Percentiles rank a stretch among this genome's conserved stretches.
These are phyloP conservation scores for Microplitis mediator DNA, from an alignment of 1,140 invertebrate species.

Conservation along the genomic window DNA sequence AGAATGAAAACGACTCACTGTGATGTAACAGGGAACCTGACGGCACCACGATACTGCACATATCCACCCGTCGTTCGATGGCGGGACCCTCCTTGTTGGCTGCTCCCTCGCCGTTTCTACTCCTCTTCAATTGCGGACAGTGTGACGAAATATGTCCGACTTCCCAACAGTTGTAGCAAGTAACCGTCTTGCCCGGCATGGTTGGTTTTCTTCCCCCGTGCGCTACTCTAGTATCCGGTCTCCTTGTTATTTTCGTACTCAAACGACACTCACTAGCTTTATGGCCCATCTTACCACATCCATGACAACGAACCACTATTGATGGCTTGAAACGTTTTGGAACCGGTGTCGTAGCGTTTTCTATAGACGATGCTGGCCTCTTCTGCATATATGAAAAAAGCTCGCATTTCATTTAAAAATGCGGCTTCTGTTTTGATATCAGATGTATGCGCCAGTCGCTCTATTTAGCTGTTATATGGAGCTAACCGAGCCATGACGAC, in stretches of 20 bases:
- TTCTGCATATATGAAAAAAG: not conserved
- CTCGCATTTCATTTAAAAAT: not conserved
- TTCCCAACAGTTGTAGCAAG: conserved; percentile 14
- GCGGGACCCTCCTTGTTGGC: not conserved
- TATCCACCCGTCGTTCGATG: not conserved
- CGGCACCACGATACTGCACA: not conserved
- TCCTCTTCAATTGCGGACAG: not conserved
- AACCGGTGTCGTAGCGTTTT: not conserved
- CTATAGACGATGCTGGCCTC: not conserved
- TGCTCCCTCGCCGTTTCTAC: not conserved
- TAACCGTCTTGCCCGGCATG: not conserved
- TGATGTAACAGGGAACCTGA: not conserved
- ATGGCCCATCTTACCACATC: conserved; percentile 6
- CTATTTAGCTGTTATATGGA: not conserved
- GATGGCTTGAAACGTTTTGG: not conserved
- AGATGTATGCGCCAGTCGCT: not conserved
- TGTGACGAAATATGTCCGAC: conserved; percentile 4
- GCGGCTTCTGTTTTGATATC: not conserved
- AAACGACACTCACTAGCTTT: not conserved
- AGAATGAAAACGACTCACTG: conserved; percentile 29
- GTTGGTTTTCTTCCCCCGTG: not conserved
- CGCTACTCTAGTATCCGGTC: not conserved
- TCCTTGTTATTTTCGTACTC: not conserved
- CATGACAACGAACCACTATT: not conserved
- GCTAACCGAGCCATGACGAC: not conserved